phyloP scores from a whole-genome alignment of 2,888 invertebrate genomes.

The Scelioninae gen. 1 region DNA sequence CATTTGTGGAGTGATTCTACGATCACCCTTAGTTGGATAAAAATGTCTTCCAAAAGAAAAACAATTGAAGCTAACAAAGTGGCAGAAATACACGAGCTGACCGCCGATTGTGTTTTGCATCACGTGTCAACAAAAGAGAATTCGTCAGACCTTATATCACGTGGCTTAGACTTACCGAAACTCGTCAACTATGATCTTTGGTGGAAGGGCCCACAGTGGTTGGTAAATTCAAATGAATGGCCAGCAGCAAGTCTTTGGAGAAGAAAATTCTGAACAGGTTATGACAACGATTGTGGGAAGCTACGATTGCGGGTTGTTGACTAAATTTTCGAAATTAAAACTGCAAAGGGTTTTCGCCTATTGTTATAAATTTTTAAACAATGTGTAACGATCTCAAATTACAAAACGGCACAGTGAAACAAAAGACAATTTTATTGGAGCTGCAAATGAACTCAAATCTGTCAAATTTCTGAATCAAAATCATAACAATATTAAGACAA shows the following conservation, averaged over 20 bases:
- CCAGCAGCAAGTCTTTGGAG: neutral
- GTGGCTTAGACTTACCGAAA: neutral
- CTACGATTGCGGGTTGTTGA: too few species aligned
- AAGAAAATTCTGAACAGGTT: neutral
- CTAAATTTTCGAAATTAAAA: too few species aligned
- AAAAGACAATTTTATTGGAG: too few species aligned
- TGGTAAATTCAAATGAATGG: neutral
- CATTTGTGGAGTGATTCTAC: constrained; percentile 9
- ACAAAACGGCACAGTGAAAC: too few species aligned
- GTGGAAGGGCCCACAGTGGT: constrained; percentile 1
- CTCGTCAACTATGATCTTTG: constrained; percentile 2
- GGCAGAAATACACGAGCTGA: neutral
- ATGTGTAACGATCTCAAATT: too few species aligned
- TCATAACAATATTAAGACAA: too few species aligned
- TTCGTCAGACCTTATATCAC: neutral
- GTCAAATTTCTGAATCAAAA: too few species aligned
- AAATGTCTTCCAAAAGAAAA: neutral
- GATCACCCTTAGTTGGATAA: constrained; percentile 8
- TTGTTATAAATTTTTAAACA: too few species aligned
- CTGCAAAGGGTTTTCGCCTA: too few species aligned
- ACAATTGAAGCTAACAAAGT: constrained; percentile 9
- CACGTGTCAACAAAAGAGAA: constrained; percentile 1
- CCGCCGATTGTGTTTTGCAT: neutral
- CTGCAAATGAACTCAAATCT: too few species aligned
- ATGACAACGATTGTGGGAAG: too few species aligned